Base-by-base conservation (phyloP, 2,113 vertebrate species). In the Oncorhynchus clarkii region DNA sequence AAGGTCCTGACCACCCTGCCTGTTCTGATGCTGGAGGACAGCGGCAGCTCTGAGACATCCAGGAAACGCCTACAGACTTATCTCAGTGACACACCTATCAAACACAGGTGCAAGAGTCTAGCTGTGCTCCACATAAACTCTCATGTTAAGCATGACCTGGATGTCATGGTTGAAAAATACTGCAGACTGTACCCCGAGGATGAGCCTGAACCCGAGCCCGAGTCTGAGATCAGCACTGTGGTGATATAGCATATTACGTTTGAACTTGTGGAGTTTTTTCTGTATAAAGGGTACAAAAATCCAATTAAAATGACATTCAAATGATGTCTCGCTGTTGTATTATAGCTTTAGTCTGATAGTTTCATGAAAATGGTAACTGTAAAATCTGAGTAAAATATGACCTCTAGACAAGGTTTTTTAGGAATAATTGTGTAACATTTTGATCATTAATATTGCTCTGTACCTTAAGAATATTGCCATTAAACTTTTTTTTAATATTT, bases 161-260 rank as follows among this genome's bases (percentile, higher is more conserved):
- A 98, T 71, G 92, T 97, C 86, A 98, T 98, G 97, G 96, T 97
- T 11, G 97, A 98, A 82, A 96, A 96, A 62, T 98, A 96, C 24
- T 95, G 95, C 84, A 94, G 96, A 87, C 90, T 96, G 0, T 96
- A 95, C 67, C 91, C 94, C 3, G 94, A 94, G 68, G 94, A 97
- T 78, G 88, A 88, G 1, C 84, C 93, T 1, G 91, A 91, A n/a
- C 59, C 78, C 0, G 88, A 67, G 26, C 16, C 39, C 0, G 39
- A 45, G 39, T 45, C n/a, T 24, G 69, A 71, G 49, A 48, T 12
- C 5, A 54, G 24, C 65, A 65, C 24, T 49, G 24, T 39, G 26
- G 39, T 74, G 39, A 51, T 24, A 14, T 67, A 51, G 22, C 16
- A 59, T 2, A 11, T n/a, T n/a, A 11, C 57, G 39, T 11, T 9